These are phyloP conservation scores for Meiosimyza platycephala DNA, from an alignment of 2,888 invertebrate genomes.

Conservation along the genomic window DNA sequence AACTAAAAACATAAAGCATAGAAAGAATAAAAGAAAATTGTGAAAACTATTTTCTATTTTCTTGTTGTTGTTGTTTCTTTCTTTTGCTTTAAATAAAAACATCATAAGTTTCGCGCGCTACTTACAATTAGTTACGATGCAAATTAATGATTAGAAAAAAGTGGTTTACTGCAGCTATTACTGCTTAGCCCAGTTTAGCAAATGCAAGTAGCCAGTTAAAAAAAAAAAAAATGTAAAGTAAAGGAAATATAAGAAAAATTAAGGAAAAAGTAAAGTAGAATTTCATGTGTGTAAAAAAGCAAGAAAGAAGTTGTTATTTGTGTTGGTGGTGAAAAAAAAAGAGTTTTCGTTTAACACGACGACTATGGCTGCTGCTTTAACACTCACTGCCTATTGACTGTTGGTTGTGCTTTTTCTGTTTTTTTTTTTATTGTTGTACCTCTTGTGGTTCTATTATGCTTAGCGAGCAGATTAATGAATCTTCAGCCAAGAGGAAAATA, in stretches of 20 bases:
- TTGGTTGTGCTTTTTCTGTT: neutral
- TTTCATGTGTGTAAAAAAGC: neutral
- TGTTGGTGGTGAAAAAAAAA: conserved; percentile 17
- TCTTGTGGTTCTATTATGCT: conserved; percentile 10
- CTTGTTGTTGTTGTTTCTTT: too few species aligned
- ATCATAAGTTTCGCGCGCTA: neutral
- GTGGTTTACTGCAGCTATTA: neutral
- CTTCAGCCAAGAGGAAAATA: conserved; percentile 18
- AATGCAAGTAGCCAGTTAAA: neutral
- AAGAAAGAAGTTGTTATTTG: neutral
- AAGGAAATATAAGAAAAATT: neutral
- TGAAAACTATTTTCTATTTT: too few species aligned
- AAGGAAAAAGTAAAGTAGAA: conserved; percentile 2
- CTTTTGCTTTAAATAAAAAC: neutral
- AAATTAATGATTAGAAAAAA: conserved; percentile 22
- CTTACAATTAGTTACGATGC: conserved; percentile 22
- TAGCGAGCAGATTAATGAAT: conserved; percentile 31
- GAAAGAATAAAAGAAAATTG: too few species aligned
- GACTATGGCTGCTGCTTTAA: neutral
- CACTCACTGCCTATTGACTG: neutral
- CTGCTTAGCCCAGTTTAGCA: neutral
- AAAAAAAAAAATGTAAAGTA: neutral
- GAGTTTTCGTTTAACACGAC: conserved; percentile 13
- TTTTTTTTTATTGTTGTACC: conserved; percentile 10
- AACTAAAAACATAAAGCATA: too few species aligned